Percentiles rank a stretch among this genome's conserved stretches.
These are phyloP conservation scores for Hyla sarda DNA, from an alignment of 2,113 vertebrate genomes.

Conservation along the genomic window DNA sequence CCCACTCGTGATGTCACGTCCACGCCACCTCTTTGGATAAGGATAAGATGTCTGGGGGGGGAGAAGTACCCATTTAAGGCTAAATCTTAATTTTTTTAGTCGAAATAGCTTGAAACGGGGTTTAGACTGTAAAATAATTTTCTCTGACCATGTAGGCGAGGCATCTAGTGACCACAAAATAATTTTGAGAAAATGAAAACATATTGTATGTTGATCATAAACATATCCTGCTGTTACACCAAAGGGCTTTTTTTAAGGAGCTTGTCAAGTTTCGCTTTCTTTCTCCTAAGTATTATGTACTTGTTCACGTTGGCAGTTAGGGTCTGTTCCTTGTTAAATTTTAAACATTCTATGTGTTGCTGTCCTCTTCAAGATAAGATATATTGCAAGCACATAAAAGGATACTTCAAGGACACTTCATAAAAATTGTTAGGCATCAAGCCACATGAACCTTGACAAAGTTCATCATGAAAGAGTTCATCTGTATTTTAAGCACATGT, in stretches of 20 bases:
- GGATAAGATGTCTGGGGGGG: too few species aligned
- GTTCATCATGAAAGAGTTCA: background rate
- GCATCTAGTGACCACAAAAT: too few species aligned
- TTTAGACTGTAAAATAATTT: too few species aligned
- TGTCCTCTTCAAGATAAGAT: background rate
- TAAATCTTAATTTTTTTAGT: too few species aligned
- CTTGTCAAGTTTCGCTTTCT: too few species aligned
- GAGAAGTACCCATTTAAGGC: too few species aligned
- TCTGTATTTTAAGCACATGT: background rate
- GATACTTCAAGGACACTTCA: background rate
- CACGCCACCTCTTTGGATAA: too few species aligned
- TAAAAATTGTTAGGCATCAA: conserved; percentile 1
- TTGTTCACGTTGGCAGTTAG: background rate
- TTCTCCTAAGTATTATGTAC: background rate
- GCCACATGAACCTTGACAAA: background rate
- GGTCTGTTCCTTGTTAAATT: background rate
- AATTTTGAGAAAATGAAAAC: background rate
- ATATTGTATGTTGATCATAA: background rate
- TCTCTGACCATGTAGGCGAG: too few species aligned
- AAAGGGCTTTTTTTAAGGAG: background rate
- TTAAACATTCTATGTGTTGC: background rate
- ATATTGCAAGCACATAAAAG: background rate
- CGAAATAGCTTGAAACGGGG: too few species aligned
- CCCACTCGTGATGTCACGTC: too few species aligned
- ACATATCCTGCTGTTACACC: background rate